Base-by-base conservation (phyloP, 1,140 invertebrate species). In the Diorhabda carinulata region DNA sequence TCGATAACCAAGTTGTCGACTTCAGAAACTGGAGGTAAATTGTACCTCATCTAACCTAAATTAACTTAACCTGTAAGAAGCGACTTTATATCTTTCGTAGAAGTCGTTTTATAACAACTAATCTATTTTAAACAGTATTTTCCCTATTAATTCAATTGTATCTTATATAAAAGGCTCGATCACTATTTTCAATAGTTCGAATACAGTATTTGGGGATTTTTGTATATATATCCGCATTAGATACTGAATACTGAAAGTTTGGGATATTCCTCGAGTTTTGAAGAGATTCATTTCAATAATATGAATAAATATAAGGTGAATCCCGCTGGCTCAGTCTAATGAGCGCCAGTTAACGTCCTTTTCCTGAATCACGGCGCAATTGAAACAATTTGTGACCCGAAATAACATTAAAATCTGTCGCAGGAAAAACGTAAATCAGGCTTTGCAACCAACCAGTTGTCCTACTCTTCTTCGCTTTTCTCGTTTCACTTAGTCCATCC, bases 361-460 rank as follows among this genome's bases (percentile, higher is more conserved):
- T 76, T 78, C 76, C 77, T 83, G 82, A 83, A 77, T 82, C 81
- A 82, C 82, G 81, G 80, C 75, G 80, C 82, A 81, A 83, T 83
- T 83, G 82, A 82, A 83, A 82, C 81, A 83, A 83, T 83, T 83
- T 83, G 82, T 83, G 82, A 83, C 78, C 82, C 77, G 82, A 83
- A 83, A 83, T 82, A 83, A 81, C 82, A 82, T 82, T 82, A 82
- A 83, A 82, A 83, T 83, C 81, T 82, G 81, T 81, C 80, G 76
- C 77, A 76, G 75, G 74, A 80, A 77, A 77, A 76, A 75, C 75
- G 78, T 82, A 81, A 82, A 81, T 82, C 80, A 82, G 81, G 81
- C 79, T 82, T 82, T 80, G 78, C 78, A 78, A 78, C 75, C 73
- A 76, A 43, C 43, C 41, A 62, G 72, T 74, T 76, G 74, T 77